These are phyloP conservation scores for Heliconius charithonia DNA, from an alignment of 2,888 invertebrate species.

Conservation along the genomic window DNA sequence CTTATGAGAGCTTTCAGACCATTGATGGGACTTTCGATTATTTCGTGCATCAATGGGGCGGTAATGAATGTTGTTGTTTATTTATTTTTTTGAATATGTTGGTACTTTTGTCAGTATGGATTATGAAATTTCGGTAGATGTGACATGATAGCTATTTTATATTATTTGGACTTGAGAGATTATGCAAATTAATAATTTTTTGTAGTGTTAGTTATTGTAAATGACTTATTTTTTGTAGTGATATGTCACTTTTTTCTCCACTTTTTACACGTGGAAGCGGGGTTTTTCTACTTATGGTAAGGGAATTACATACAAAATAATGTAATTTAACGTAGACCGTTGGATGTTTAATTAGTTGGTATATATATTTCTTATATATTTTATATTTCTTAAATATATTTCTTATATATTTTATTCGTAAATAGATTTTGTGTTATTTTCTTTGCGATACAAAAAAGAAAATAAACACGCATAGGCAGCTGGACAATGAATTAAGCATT, in stretches of 20 bases:
- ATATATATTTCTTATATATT: not conserved
- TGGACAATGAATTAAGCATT: slow-evolving; percentile 2
- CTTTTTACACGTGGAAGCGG: too few relatives aligned
- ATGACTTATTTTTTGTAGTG: too few relatives aligned
- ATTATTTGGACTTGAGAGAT: not conserved
- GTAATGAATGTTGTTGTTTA: slow-evolving; percentile 5
- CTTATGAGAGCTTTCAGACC: slow-evolving; percentile 11
- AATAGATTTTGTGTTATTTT: not conserved
- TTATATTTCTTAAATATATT: not conserved
- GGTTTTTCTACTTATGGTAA: too few relatives aligned
- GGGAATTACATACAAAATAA: too few relatives aligned
- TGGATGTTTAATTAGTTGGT: too few relatives aligned
- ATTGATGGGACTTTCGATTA: slow-evolving; percentile 24
- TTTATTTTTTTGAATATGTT: not conserved
- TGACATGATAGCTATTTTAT: not conserved
- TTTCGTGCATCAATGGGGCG: slow-evolving; percentile 5
- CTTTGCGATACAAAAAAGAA: not conserved
- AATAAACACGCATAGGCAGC: not conserved
- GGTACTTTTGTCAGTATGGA: not conserved
- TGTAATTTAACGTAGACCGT: too few relatives aligned
- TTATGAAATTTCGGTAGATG: not conserved
- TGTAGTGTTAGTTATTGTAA: too few relatives aligned
- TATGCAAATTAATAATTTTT: too few relatives aligned
- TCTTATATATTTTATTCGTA: not conserved
- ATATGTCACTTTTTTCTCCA: too few relatives aligned